These are phyloP conservation scores for Pseudochirops cupreus DNA, from an alignment of 2,797 vertebrate genomes.

Conservation along the genomic window DNA sequence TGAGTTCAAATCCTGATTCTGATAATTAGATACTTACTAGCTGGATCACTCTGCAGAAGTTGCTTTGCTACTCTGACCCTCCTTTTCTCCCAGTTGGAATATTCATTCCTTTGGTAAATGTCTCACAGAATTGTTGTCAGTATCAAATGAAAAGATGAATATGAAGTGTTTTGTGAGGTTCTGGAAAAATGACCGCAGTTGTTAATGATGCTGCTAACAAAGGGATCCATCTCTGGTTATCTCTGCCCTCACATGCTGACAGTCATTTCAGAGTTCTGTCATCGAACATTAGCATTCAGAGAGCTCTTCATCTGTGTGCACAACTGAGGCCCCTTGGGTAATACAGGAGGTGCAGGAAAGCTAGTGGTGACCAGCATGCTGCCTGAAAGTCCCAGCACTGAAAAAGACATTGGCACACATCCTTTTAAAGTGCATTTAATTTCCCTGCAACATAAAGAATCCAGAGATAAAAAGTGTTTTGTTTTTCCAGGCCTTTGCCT, in stretches of 20 bases:
- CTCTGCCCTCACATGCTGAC: neutral
- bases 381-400: slow-evolving; percentile 12
- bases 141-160: neutral
- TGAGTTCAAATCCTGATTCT: neutral
- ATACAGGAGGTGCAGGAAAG: slow-evolving; percentile 3
- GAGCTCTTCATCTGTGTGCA: neutral
- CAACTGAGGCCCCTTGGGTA: neutral
- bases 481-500: slow-evolving; percentile 45
- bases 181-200: neutral
- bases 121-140: neutral
- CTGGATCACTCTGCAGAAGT: neutral
- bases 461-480: slow-evolving; percentile 50
- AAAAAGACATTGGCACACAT: neutral
- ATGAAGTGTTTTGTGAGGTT: neutral
- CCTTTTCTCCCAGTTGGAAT: neutral
- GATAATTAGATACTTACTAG: neutral
- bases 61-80: neutral
- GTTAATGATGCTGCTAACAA: neutral
- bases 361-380: slow-evolving; percentile 42
- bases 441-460: slow-evolving; percentile 36
- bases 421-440: slow-evolving; percentile 33
- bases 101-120: neutral
- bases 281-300: neutral
- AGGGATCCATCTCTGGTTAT: neutral
- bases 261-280: neutral